Base-by-base conservation (phyloP, 2,113 vertebrate genomes). In the Neomonachus schauinslandi region DNA sequence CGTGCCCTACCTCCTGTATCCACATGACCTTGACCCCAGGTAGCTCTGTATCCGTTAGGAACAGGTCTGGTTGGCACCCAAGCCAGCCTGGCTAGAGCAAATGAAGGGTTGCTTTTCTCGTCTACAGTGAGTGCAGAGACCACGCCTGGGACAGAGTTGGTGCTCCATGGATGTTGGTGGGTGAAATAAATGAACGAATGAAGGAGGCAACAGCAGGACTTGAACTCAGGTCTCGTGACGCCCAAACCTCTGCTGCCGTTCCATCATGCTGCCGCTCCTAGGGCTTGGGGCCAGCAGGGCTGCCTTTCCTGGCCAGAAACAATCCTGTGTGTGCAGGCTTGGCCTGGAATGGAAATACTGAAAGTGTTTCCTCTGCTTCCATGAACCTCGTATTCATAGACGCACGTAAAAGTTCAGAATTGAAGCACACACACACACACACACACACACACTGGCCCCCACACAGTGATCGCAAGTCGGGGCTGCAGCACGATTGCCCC, bases 221-320 rank as follows among this genome's bases (percentile, higher is more conserved):
- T 5, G 33, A 95, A 15, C 55, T 69, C n/a, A 1, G 13, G 39
- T 76, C 89, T 7, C 0, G 1, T 59, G 26, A 33, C 2, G 12
- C 57, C 61, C 10, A 31, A 14, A 5, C 4, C 36, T 31, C 12
- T 63, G 36, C 28, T 61, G 31, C 61, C 42, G 7, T 28, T 18
- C 18, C 14, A 65, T 46, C 33, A 2, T 2, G 1, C 69, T 28
- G 22, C 46, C 36, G 33, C 67, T 55, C 39, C 42, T 9, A 69
- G 22, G 59, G 21, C 67, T 51, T 36, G 14, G 1, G 53, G 0
- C 74, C 51, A 67, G 28, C 28, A 77, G 13, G n/a, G 36, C 15
- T 71, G 83, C 57, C 33, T 95, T 93, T 76, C 21, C 16, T 94
- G 42, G 33, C 36, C 83, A 77, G 92, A 91, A 95, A 79, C 14